phyloP scores from a whole-genome alignment of 2,113 vertebrate genomes.

The Leptodactylus fuscus region DNA sequence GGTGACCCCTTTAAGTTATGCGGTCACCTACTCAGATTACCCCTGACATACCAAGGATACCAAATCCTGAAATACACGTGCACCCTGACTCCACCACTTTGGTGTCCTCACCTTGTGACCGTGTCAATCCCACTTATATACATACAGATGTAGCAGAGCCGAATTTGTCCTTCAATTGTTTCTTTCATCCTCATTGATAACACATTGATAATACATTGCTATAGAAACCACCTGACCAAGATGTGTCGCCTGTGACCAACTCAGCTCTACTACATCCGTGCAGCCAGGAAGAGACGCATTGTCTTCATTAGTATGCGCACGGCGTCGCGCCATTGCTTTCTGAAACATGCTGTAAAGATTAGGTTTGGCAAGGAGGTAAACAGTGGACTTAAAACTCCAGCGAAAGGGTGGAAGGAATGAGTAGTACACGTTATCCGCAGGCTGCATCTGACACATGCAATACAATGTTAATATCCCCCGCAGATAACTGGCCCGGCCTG shows the following conservation, averaged over 20 bases:
- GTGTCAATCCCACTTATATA: too few relatives aligned
- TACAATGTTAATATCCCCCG: not conserved
- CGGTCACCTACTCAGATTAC: too few relatives aligned
- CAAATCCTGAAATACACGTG: too few relatives aligned
- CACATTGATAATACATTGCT: too few relatives aligned
- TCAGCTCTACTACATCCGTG: not conserved
- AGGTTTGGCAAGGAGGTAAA: slow-evolving; percentile 26
- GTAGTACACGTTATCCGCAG: not conserved
- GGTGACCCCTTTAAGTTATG: too few relatives aligned
- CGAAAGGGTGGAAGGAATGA: slow-evolving; percentile 31
- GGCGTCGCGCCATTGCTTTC: slow-evolving; percentile 16
- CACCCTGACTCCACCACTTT: too few relatives aligned
- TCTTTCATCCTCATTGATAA: too few relatives aligned
- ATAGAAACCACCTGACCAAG: too few relatives aligned
- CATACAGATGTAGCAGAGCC: too few relatives aligned
- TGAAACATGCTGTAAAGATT: slow-evolving; percentile 49
- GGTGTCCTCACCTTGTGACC: too few relatives aligned
- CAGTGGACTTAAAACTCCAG: not conserved
- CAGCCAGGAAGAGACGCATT: not conserved
- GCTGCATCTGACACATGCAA: slow-evolving; percentile 16
- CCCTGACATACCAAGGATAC: too few relatives aligned
- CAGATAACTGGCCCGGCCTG: not conserved
- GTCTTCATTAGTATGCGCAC: slow-evolving; percentile 11
- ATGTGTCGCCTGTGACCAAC: not conserved
- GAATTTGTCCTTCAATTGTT: too few relatives aligned